Conservation (phyloP, 2,113 vertebrate genomes). For the Anoura caudifer region DNA sequence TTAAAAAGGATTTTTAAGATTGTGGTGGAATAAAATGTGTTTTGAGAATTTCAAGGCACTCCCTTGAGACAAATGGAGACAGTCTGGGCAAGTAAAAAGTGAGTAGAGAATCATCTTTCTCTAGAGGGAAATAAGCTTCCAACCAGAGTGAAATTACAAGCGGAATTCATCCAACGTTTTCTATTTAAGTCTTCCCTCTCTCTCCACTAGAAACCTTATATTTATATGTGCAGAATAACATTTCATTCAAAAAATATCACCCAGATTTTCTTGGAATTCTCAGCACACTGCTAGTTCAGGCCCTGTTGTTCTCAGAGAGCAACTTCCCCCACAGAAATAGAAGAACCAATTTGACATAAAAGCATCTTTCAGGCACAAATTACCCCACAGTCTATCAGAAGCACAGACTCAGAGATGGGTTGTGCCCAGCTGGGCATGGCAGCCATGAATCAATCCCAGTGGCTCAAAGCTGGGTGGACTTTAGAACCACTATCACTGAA, state of each 20-base stretch:
- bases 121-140: constrained; percentile 20
- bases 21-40: background rate
- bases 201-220: constrained; percentile 42
- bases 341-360: background rate
- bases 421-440: background rate
- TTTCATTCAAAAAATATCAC: constrained; percentile 54
- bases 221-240: constrained; percentile 45
- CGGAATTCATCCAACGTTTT: constrained; percentile 46
- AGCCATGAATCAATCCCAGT: background rate
- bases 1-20: background rate
- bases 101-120: background rate
- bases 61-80: background rate
- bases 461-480: background rate
- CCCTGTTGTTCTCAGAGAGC: constrained; percentile 5
- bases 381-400: background rate
- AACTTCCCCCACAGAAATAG: background rate
- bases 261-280: constrained; percentile 57
- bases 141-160: constrained; percentile 37
- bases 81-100: background rate
- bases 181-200: constrained; percentile 37
- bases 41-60: constrained; percentile 20
- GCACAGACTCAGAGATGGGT: background rate
- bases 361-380: constrained; percentile 23
- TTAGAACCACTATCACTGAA: background rate
- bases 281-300: constrained; percentile 14